phyloP scores from a whole-genome alignment of 2,113 vertebrate genomes.

The Macrotus californicus region DNA sequence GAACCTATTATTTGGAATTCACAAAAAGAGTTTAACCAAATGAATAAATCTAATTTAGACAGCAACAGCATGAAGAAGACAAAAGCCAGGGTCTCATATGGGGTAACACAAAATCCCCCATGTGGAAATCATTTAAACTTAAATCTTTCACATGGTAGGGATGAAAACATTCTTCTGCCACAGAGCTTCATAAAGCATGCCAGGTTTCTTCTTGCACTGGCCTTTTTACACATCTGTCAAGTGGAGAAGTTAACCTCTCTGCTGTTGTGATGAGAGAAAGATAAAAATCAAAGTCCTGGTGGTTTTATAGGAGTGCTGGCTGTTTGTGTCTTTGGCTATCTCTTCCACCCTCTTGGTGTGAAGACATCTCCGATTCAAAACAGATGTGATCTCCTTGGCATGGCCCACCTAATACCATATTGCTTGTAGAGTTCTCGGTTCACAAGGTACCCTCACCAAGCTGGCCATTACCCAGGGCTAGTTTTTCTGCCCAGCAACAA shows the following conservation, averaged over 20 bases:
- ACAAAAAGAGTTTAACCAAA: constrained; percentile 12
- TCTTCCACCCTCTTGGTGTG: constrained; percentile 34
- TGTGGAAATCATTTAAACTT: constrained; percentile 66
- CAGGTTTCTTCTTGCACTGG: constrained; percentile 24
- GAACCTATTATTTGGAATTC: constrained; percentile 26
- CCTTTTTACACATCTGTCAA: constrained; percentile 44
- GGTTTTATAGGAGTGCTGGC: constrained; percentile 49
- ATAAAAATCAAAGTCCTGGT: constrained; percentile 59
- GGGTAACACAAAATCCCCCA: constrained; percentile 29
- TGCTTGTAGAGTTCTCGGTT: neutral
- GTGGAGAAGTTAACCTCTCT: constrained; percentile 54
- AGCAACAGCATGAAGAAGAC: constrained; percentile 22
- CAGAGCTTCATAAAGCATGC: constrained; percentile 26
- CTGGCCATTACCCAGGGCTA: constrained; percentile 2
- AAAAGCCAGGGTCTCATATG: constrained; percentile 41
- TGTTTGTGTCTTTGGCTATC: constrained; percentile 35
- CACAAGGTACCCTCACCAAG: neutral
- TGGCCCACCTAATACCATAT: neutral
- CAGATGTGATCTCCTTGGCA: constrained; percentile 53
- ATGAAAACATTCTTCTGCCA: constrained; percentile 45
- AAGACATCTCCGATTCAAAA: constrained; percentile 41
- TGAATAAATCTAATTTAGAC: constrained; percentile 49
- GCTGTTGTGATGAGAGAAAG: constrained; percentile 57
- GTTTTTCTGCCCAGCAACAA: constrained; percentile 14
- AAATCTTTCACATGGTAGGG: constrained; percentile 39